Conservation (phyloP, 2,888 invertebrate species). For the Spisula solida region DNA sequence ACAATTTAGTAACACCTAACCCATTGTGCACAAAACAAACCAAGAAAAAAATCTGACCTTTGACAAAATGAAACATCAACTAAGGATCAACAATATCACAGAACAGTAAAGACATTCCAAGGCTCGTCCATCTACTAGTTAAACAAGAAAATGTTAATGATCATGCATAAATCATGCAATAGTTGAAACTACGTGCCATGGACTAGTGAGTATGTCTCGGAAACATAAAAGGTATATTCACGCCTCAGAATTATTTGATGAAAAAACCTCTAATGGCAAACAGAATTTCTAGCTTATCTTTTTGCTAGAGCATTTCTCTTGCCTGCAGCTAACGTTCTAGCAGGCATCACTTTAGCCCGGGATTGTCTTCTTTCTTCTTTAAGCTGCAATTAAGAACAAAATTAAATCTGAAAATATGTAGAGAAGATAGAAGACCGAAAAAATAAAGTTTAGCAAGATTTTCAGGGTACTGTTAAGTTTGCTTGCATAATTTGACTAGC, state of each 20-base stretch:
- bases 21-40: not conserved
- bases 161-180: not conserved
- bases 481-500: no score
- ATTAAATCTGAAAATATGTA: not conserved
- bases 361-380: constrained; percentile 74
- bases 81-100: not conserved
- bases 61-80: not conserved
- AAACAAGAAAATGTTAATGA: not conserved
- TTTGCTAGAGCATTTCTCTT: constrained; percentile 61
- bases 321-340: constrained; percentile 60
- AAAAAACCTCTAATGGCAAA: no score
- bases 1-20: not conserved
- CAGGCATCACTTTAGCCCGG: constrained; percentile 67
- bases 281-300: constrained; percentile 43
- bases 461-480: no score
- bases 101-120: not conserved
- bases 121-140: not conserved
- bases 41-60: not conserved
- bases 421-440: no score
- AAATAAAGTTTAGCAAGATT: no score
- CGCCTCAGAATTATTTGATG: not conserved
- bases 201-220: not conserved
- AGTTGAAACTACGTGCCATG: not conserved
- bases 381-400: constrained; percentile 64
- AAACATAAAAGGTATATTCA: not conserved